Percentiles rank a stretch among this genome's conserved stretches.
phyloP scores from a whole-genome alignment of 2,888 invertebrate species.

The Belgica antarctica region DNA sequence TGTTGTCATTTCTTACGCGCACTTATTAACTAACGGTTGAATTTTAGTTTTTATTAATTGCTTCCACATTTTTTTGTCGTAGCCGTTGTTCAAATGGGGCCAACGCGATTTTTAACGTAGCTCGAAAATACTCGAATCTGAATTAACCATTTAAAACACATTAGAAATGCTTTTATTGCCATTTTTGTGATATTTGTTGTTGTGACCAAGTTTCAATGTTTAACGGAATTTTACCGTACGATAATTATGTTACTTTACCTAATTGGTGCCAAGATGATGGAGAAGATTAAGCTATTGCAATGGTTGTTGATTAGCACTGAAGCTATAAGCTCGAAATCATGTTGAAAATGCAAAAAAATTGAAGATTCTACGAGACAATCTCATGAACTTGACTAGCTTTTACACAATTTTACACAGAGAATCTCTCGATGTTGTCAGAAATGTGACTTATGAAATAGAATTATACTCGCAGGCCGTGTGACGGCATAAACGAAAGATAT shows the following conservation, averaged over 20 bases:
- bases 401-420: no score
- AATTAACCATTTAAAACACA: neutral
- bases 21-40: neutral
- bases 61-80: neutral
- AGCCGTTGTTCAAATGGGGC: neutral
- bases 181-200: conserved; percentile 9
- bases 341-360: neutral
- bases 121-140: no score
- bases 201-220: neutral
- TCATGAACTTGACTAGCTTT: neutral
- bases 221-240: no score
- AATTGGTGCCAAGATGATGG: neutral
- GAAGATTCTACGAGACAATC: neutral
- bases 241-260: no score
- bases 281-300: no score
- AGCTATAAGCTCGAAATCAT: no score
- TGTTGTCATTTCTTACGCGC: neutral
- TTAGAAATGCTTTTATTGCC: conserved; percentile 2
- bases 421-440: neutral
- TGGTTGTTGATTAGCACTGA: neutral
- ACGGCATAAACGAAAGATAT: neutral
- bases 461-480: no score
- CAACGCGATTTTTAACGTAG: neutral
- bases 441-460: neutral
- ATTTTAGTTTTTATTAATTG: neutral